Evolutionary conservation across 2,888 invertebrate genomes (phyloP).

Genomic region (Caenorhabditis japonica): DNA sequence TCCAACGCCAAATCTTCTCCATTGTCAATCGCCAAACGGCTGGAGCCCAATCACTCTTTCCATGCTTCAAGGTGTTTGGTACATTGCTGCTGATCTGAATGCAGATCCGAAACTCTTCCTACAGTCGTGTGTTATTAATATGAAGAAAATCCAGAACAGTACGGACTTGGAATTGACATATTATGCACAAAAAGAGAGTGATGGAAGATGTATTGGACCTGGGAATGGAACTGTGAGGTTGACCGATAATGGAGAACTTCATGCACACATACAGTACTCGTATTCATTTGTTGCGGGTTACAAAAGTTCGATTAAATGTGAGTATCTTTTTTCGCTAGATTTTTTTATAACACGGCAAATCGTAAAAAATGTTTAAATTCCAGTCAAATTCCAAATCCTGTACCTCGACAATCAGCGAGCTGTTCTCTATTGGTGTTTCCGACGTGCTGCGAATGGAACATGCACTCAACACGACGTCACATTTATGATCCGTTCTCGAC

Average conservation of each 20-base stretch:
- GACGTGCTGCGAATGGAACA: conserved; percentile 47
- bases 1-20: conserved; percentile 26
- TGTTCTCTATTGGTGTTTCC: conserved; percentile 65
- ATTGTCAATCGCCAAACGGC: conserved; percentile 40
- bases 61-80: conserved; percentile 63
- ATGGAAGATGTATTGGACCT: conserved; percentile 61
- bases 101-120: conserved; percentile 65
- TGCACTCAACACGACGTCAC: conserved; percentile 61
- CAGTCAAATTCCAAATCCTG: conserved; percentile 62
- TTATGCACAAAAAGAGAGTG: conserved; percentile 64
- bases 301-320: conserved; percentile 28
- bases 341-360: neutral
- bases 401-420: conserved; percentile 68
- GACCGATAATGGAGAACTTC: conserved; percentile 51
- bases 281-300: conserved; percentile 55
- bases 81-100: conserved; percentile 64
- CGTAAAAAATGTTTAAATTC: conserved; percentile 3
- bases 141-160: conserved; percentile 50
- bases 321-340: neutral
- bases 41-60: conserved; percentile 57
- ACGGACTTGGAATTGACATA: conserved; percentile 50
- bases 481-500: conserved; percentile 60
- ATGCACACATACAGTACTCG: conserved; percentile 57
- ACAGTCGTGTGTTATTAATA: conserved; percentile 61
- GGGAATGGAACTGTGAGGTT: conserved; percentile 53